Conservation (phyloP, 2,888 invertebrate species). For the Orchesellides sinensis region DNA sequence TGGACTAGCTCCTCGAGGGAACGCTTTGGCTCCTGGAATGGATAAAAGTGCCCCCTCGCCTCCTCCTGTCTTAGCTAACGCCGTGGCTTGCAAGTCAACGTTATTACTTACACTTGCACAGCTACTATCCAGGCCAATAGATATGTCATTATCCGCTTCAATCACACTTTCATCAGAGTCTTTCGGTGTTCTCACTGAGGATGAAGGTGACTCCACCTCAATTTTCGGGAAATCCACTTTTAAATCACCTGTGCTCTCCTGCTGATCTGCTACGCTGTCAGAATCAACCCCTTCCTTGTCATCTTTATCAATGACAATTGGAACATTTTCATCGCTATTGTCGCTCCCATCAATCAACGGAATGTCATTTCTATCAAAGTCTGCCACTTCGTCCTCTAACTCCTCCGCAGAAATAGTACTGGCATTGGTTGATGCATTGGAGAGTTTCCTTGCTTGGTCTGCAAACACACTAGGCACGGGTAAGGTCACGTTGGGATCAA, state of each 20-base stretch:
- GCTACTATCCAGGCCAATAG: conserved; percentile 60
- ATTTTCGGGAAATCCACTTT: conserved; percentile 69
- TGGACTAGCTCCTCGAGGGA: conserved; percentile 75
- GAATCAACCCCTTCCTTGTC: conserved; percentile 62
- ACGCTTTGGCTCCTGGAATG: conserved; percentile 64
- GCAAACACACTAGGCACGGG: conserved; percentile 89
- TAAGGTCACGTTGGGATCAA: conserved; percentile 77
- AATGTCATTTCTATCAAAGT: conserved; percentile 56
- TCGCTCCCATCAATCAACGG: conserved; percentile 53
- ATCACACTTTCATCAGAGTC: conserved; percentile 67
- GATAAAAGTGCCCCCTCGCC: conserved; percentile 40
- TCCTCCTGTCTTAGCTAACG: conserved; percentile 3
- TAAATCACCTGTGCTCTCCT: conserved; percentile 31
- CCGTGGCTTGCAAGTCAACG: conserved; percentile 41
- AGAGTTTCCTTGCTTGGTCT: conserved; percentile 68
- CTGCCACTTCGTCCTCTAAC: conserved; percentile 64
- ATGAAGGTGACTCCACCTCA: conserved; percentile 73
- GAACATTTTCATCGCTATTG: conserved; percentile 42
- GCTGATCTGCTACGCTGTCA: conserved; percentile 36
- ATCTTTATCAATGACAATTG: conserved; percentile 33
- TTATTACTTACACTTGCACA: conserved; percentile 36
- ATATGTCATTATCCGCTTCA: conserved; percentile 57
- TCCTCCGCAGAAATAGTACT: conserved; percentile 64
- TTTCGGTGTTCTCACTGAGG: conserved; percentile 70
- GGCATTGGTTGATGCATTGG: conserved; percentile 64